Conservation (phyloP, 2,113 vertebrate genomes). For the Eudyptes chrysolophus region DNA sequence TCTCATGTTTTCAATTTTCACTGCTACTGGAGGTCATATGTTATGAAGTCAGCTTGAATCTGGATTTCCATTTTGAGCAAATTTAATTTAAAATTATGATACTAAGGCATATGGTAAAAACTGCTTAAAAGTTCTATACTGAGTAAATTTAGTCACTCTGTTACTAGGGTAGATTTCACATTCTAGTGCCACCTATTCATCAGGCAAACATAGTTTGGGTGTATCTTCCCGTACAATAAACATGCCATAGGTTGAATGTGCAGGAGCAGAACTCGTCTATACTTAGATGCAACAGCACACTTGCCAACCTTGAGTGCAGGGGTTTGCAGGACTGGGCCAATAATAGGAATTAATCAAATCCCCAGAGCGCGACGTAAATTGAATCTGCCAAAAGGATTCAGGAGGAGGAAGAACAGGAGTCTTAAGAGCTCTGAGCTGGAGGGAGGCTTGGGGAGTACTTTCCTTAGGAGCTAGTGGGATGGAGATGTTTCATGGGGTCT, state of each 20-base stretch:
- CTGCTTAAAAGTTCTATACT: neutral
- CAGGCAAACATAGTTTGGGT: neutral
- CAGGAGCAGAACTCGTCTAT: neutral
- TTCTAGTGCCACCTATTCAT: neutral
- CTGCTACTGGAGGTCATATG: neutral
- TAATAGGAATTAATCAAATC: conserved; percentile 23
- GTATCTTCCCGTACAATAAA: neutral
- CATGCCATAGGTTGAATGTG: neutral
- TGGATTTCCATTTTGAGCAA: conserved; percentile 23
- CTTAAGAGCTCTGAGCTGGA: neutral
- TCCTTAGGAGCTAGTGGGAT: neutral
- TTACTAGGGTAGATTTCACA: neutral
- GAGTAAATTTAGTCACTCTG: neutral
- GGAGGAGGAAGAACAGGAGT: neutral
- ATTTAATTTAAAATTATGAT: conserved; percentile 32
- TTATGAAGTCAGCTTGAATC: conserved; percentile 41
- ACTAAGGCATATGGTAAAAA: neutral
- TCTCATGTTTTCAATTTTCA: conserved; percentile 45
- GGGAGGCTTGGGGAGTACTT: neutral
- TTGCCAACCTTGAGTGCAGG: neutral
- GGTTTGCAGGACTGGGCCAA: neutral
- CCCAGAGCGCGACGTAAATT: neutral
- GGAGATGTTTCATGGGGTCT: neutral
- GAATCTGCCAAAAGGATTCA: conserved; percentile 23
- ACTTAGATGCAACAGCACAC: neutral